Evolutionary conservation across 2,888 invertebrate species (phyloP).

Genomic region (Trachelus iudaicus): DNA sequence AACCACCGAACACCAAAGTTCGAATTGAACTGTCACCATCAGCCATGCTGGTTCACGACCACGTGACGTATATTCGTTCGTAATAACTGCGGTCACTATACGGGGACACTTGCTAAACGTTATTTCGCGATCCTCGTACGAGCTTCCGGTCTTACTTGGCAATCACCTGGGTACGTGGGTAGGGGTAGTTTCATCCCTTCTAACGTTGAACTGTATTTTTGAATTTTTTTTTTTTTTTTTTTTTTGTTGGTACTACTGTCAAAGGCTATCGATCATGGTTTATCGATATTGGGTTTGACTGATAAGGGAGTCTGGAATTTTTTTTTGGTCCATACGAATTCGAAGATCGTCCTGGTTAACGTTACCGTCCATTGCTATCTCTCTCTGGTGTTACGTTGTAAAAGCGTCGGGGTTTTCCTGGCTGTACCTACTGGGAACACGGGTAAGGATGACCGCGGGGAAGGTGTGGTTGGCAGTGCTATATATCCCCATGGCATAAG

Average conservation of each 20-base stretch:
- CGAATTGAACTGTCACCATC: slow-evolving; percentile 66
- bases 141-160: neutral
- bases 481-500: neutral
- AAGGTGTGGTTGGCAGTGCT: neutral
- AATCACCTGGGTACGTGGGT: neutral
- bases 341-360: neutral
- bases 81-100: slow-evolving; percentile 58
- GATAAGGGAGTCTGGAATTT: neutral
- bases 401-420: neutral
- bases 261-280: no score
- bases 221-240: slow-evolving; percentile 1
- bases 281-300: neutral
- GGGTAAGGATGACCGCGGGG: neutral
- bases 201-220: neutral
- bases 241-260: neutral
- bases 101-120: slow-evolving; percentile 46
- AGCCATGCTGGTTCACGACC: slow-evolving; percentile 46
- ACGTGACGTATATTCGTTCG: slow-evolving; percentile 55
- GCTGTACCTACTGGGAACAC: neutral
- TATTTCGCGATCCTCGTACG: slow-evolving; percentile 37
- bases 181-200: neutral
- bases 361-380: neutral
- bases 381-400: neutral
- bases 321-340: neutral
- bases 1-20: slow-evolving; percentile 63